These are phyloP conservation scores for Euura saliciscinereae DNA, from an alignment of 1,140 invertebrate genomes.

Conservation along the genomic window DNA sequence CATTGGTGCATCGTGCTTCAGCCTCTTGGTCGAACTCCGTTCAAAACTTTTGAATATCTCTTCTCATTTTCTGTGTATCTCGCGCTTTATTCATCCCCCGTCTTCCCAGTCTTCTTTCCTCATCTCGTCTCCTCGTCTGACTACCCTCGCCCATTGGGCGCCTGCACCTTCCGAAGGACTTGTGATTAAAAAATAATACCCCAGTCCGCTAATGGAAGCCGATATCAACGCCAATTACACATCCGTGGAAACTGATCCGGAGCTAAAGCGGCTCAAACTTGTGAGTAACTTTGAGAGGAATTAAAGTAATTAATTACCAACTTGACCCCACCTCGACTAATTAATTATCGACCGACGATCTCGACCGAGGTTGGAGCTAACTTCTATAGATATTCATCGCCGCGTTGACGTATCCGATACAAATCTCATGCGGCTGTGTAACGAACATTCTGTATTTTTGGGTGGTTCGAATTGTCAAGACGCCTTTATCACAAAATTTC, in stretches of 20 bases:
- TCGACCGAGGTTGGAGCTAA: too few species aligned
- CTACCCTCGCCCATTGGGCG: not conserved
- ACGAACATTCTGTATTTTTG: too few species aligned
- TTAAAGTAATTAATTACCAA: not conserved
- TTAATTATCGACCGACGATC: too few species aligned
- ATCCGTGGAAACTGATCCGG: not conserved
- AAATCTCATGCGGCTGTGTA: too few species aligned
- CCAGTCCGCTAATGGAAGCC: not conserved
- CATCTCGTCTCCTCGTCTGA: not conserved
- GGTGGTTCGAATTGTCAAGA: too few species aligned
- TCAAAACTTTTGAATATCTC: not conserved
- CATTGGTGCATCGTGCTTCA: conserved; percentile 6
- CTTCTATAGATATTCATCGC: too few species aligned
- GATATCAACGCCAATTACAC: not conserved
- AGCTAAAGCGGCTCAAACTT: not conserved
- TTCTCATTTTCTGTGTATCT: not conserved
- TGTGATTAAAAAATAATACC: conserved; percentile 3
- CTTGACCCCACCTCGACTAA: not conserved
- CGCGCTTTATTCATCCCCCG: too few species aligned
- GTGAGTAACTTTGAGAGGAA: not conserved
- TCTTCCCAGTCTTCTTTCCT: conserved; percentile 6
- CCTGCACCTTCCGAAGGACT: not conserved
- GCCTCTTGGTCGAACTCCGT: conserved; percentile 1
- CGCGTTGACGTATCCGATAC: too few species aligned
- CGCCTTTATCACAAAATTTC: too few species aligned